phyloP scores from a whole-genome alignment of 2,888 invertebrate species.

The Nyleta sp. region DNA sequence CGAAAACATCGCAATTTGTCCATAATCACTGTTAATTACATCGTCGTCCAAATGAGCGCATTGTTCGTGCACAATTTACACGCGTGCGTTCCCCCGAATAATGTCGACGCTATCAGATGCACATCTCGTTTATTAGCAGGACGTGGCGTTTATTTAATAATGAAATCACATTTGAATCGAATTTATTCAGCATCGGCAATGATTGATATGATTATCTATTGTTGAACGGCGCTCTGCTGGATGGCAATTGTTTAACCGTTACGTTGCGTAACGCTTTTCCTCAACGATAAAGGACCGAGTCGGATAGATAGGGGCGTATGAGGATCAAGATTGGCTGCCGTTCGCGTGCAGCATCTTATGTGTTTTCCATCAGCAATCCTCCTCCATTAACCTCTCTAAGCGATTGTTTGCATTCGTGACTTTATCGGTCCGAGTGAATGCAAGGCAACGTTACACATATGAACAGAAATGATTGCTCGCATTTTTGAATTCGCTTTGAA shows the following conservation, averaged over 20 bases:
- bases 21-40: slow-evolving; percentile 22
- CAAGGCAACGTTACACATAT: slow-evolving; percentile 30
- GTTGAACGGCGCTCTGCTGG: too few relatives aligned
- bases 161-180: slow-evolving; percentile 33
- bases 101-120: slow-evolving; percentile 21
- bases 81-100: neutral
- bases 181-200: slow-evolving; percentile 21
- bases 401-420: slow-evolving; percentile 66
- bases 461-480: slow-evolving; percentile 31
- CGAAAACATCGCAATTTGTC: slow-evolving; percentile 25
- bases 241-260: too few relatives aligned
- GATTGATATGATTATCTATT: too few relatives aligned
- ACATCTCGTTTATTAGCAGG: slow-evolving; percentile 30
- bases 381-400: too few relatives aligned
- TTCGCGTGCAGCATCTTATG: too few relatives aligned
- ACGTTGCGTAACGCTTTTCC: too few relatives aligned
- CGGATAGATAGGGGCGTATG: too few relatives aligned
- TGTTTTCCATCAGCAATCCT: too few relatives aligned
- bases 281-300: too few relatives aligned
- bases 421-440: slow-evolving; percentile 48
- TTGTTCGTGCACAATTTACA: slow-evolving; percentile 8
- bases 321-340: too few relatives aligned
- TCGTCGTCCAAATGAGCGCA: slow-evolving; percentile 2
- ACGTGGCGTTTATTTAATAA: slow-evolving; percentile 39
- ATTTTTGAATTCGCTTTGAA: slow-evolving; percentile 16